A percentile compares a stretch with the other conserved stretches of the same genome.
Conservation (phyloP, 2,888 invertebrate species). For the Lasioglossum lativentre region DNA sequence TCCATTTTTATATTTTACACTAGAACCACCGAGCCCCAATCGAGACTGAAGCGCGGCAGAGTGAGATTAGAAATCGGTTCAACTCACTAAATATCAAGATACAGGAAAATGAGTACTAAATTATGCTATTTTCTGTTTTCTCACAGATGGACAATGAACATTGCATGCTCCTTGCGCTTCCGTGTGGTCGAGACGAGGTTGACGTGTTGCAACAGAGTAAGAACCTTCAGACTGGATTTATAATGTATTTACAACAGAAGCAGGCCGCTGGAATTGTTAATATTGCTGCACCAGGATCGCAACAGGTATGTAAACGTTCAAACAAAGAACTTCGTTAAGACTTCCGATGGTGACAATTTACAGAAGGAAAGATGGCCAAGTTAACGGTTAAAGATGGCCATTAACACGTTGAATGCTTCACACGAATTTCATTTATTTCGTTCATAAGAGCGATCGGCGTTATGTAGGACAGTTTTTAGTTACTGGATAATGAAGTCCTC, state of each 20-base stretch:
- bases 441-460: too few relatives aligned
- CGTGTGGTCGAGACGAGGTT: slow-evolving; percentile 97
- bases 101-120: not conserved
- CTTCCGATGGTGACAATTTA: not conserved
- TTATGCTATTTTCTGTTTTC: slow-evolving; percentile 4
- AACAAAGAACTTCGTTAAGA: not conserved
- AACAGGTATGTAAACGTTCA: slow-evolving; percentile 87
- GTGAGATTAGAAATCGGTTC: too few relatives aligned
- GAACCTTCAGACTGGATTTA: slow-evolving; percentile 96
- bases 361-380: too few relatives aligned
- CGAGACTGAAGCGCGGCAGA: too few relatives aligned
- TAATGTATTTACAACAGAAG: slow-evolving; percentile 98
- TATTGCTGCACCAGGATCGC: slow-evolving; percentile 95
- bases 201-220: slow-evolving; percentile 97
- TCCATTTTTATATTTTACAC: not conserved
- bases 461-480: too few relatives aligned
- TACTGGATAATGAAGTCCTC: too few relatives aligned
- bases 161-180: slow-evolving; percentile 97
- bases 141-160: slow-evolving; percentile 97
- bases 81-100: not conserved
- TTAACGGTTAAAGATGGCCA: too few relatives aligned
- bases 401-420: too few relatives aligned
- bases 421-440: too few relatives aligned
- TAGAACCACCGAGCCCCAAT: too few relatives aligned
- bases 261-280: slow-evolving; percentile 99